Percentiles rank a stretch among this genome's conserved stretches.
phyloP scores from a whole-genome alignment of 2,888 invertebrate species.

The Allophyes oxyacanthae region DNA sequence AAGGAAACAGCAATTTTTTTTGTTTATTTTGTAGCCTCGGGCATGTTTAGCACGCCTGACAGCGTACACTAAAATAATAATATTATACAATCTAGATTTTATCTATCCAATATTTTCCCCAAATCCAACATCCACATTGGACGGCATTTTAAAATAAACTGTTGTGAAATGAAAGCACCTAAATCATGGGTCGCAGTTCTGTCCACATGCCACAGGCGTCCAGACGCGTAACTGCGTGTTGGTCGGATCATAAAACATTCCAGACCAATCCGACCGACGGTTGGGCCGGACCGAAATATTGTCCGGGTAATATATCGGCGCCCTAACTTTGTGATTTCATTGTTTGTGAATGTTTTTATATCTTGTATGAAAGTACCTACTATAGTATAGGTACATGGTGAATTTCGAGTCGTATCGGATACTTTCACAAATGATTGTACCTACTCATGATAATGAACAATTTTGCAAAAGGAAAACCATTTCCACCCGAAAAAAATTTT shows the following conservation, averaged over 20 bases:
- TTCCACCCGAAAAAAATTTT: too few relatives aligned
- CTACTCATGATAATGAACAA: too few relatives aligned
- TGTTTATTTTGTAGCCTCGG: too few relatives aligned
- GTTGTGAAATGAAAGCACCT: constrained; percentile 78
- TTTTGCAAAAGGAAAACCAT: too few relatives aligned
- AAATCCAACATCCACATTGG: constrained; percentile 42
- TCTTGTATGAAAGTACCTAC: constrained; percentile 23
- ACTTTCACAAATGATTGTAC: too few relatives aligned
- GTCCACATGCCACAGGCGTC: constrained; percentile 79
- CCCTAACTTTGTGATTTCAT: constrained; percentile 62
- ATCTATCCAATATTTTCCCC: not conserved
- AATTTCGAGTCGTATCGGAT: too few relatives aligned
- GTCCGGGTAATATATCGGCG: constrained; percentile 60
- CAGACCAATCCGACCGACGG: constrained; percentile 63
- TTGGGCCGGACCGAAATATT: constrained; percentile 56
- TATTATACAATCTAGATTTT: not conserved
- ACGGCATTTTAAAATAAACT: constrained; percentile 70
- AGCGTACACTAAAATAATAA: too few relatives aligned
- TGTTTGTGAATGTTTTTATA: constrained; percentile 57
- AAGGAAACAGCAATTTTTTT: too few relatives aligned
- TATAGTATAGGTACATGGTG: too few relatives aligned
- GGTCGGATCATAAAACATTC: constrained; percentile 78
- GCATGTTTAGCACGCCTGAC: too few relatives aligned
- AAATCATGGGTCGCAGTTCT: constrained; percentile 79
- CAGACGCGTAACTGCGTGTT: constrained; percentile 72